These are phyloP conservation scores for Crotalus adamanteus DNA, from an alignment of 2,797 vertebrate species.

Conservation along the genomic window DNA sequence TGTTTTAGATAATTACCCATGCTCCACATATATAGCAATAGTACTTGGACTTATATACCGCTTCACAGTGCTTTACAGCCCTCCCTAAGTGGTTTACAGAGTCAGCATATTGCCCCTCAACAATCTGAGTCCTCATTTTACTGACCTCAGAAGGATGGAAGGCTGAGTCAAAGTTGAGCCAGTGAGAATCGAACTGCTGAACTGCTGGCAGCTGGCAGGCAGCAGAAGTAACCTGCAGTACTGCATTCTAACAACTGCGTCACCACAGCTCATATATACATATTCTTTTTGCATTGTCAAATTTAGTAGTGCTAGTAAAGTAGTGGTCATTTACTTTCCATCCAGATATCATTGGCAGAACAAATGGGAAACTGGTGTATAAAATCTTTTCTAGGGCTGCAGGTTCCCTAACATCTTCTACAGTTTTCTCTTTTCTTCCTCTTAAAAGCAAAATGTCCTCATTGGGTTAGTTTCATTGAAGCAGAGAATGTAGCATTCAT, in stretches of 20 bases:
- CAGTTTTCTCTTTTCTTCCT: constrained; percentile 3
- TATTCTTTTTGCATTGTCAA: background rate
- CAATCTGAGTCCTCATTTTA: too few relatives aligned
- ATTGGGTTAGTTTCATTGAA: background rate
- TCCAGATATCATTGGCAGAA: background rate
- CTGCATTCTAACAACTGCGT: too few relatives aligned
- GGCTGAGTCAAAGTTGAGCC: too few relatives aligned
- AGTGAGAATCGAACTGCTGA: too few relatives aligned
- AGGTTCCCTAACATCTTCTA: background rate
- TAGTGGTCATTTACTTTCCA: background rate
- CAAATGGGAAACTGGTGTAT: background rate
- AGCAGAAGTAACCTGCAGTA: too few relatives aligned
- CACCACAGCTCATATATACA: background rate
- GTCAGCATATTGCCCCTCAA: too few relatives aligned
- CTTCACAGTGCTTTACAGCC: too few relatives aligned
- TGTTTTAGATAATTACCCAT: background rate
- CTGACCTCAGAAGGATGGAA: too few relatives aligned
- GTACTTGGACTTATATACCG: too few relatives aligned
- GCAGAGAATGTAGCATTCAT: background rate
- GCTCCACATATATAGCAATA: background rate
- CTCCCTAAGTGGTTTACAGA: too few relatives aligned
- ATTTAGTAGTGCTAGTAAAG: background rate
- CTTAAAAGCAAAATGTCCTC: background rate
- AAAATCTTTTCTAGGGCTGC: background rate
- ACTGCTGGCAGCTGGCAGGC: too few relatives aligned